These are phyloP conservation scores for Cinclus cinclus DNA, from an alignment of 2,113 vertebrate genomes.

Conservation along the genomic window DNA sequence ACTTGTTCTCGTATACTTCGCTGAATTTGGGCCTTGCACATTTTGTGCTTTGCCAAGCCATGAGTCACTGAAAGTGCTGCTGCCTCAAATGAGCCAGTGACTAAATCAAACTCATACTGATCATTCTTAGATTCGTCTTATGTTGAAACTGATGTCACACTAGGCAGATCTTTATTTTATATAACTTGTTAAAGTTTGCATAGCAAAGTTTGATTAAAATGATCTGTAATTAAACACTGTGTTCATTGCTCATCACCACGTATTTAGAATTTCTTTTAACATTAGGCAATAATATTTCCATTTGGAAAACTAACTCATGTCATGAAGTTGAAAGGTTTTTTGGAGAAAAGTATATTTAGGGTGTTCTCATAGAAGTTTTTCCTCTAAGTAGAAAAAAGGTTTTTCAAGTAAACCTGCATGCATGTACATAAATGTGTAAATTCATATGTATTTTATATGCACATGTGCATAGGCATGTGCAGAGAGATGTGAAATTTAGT, in stretches of 20 bases:
- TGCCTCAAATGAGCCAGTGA: not conserved
- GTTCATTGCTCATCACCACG: not conserved
- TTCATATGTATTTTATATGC: not conserved
- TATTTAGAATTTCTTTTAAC: not conserved
- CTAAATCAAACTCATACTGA: not conserved
- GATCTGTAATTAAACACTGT: not conserved
- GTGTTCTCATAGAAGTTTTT: not conserved
- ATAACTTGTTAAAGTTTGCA: not conserved
- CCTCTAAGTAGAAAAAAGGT: not conserved
- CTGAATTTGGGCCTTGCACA: not conserved
- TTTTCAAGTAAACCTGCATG: not conserved
- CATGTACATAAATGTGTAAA: not conserved
- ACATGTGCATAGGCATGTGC: not conserved
- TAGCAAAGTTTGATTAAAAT: not conserved
- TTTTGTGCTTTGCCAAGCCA: not conserved
- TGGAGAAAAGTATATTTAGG: not conserved
- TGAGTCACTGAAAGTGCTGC: slow-evolving; percentile 1
- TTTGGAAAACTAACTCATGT: not conserved
- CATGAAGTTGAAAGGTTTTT: not conserved
- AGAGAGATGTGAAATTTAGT: not conserved
- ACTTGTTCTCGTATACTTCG: not conserved
- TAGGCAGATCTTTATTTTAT: not conserved
- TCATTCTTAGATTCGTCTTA: not conserved
- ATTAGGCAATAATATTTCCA: not conserved
- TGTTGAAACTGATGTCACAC: not conserved